Evolutionary conservation across 2,797 vertebrate genomes (phyloP), one percentile per base, ranked within the genome.

Genomic region (Amphiprion clarkii): DNA sequence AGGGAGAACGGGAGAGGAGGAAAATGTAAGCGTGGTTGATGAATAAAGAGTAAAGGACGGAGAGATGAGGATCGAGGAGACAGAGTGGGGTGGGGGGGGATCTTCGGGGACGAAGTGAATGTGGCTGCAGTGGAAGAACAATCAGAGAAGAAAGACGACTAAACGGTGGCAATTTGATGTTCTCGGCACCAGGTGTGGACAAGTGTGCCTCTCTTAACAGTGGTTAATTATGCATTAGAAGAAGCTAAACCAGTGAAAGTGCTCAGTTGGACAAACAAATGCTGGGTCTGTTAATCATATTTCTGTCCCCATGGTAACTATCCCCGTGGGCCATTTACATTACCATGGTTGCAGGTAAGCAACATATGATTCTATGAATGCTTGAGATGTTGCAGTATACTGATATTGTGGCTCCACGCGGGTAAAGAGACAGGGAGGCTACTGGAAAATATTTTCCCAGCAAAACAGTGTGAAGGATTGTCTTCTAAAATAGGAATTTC

Each of bases 231-330:
- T 68, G 71, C 85, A 85, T 87, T 76, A 80, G 72, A 74, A 64
- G 57, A 74, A 78, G 74, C 63, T 71, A 86, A 81, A 77, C 29
- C 74, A 42, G 46, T 57, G 40, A 70, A 88, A 88, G 78, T 84
- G 75, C 87, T 88, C 82, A 79, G 82, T 63, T 79, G 65, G 79
- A 79, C 83, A 90, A 90, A 87, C 86, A 90, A 85, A 91, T 85
- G 84, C 85, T 72, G 29, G 70, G 64, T 54, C 72, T 36, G 82
- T 78, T 88, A 88, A 91, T 90, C 84, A 89, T 81, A 87, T 85
- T 91, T 86, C 60, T 49, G 67, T 90, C 81, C 79, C 86, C 74
- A 90, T 83, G 79, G 89, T 85, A 88, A 87, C 89, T 67, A 61
- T 83, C 85, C 78, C 68, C 71, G 60, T 14, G 61, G 79, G 74